A percentile compares a stretch with the other conserved stretches of the same genome.
Evolutionary conservation across 2,113 vertebrate species (phyloP).

Genomic region (Phylloscopus whistleri): DNA sequence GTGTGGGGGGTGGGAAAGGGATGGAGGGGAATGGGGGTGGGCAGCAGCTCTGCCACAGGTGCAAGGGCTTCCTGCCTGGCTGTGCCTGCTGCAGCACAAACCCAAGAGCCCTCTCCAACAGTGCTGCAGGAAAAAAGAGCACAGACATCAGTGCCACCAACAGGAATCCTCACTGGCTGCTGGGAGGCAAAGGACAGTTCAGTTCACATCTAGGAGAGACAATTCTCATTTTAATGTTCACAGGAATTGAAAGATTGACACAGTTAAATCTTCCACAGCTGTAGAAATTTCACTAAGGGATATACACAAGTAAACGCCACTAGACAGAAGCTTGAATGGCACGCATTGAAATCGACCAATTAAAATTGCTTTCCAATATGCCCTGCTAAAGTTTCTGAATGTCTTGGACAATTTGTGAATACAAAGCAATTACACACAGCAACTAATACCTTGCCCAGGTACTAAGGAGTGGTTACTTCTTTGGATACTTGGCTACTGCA

Average conservation of each 20-base stretch:
- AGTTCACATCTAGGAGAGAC: not conserved
- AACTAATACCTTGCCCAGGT: not conserved
- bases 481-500: not conserved
- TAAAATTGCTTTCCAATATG: not conserved
- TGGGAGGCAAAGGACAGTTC: accelerated
- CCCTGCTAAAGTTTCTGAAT: not conserved
- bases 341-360: accelerated
- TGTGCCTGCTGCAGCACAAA: not conserved
- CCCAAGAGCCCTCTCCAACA: too few species aligned
- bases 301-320: not conserved
- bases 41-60: not conserved
- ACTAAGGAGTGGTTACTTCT: not conserved
- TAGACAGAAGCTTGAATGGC: not conserved
- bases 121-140: accelerated
- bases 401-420: not conserved
- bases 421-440: not conserved
- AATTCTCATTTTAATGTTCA: not conserved
- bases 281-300: not conserved
- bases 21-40: not conserved
- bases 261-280: not conserved
- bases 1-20: not conserved
- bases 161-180: not conserved
- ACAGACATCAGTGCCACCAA: not conserved
- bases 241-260: not conserved
- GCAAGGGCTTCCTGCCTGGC: not conserved